Conservation (phyloP, 2,797 vertebrate species). For the Heteromormyrus szaboi region DNA sequence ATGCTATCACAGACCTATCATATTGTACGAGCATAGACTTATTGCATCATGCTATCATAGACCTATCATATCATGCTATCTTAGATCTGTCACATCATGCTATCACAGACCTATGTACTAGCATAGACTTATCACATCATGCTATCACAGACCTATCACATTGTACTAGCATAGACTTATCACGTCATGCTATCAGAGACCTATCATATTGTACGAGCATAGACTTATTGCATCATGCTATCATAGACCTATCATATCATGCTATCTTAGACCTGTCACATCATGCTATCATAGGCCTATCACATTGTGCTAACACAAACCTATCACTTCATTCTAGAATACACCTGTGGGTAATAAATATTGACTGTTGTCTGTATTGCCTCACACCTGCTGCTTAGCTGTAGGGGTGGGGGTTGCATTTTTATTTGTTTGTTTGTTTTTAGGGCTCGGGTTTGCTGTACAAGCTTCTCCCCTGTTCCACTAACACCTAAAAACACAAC, state of each 20-base stretch:
- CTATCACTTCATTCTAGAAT: not conserved
- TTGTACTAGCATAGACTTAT: not conserved
- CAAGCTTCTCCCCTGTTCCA: not conserved
- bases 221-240: not conserved
- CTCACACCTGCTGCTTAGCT: not conserved
- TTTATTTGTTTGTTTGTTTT: not conserved
- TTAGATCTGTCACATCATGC: not conserved
- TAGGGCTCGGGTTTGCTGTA: not conserved
- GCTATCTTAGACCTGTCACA: not conserved
- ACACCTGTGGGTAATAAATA: not conserved
- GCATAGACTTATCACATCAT: not conserved
- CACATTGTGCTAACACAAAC: not conserved
- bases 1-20: no score
- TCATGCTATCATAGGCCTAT: not conserved
- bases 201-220: not conserved
- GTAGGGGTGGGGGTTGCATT: not conserved
- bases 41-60: not conserved
- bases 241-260: not conserved
- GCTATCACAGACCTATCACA: not conserved
- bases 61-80: not conserved
- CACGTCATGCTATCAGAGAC: not conserved
- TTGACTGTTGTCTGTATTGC: not conserved
- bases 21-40: not conserved
- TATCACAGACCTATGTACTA: not conserved
- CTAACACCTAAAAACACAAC: not conserved